A percentile compares a stretch with the other conserved stretches of the same genome.
Conservation (phyloP, 2,113 vertebrate species). For the Neogobius melanostomus region DNA sequence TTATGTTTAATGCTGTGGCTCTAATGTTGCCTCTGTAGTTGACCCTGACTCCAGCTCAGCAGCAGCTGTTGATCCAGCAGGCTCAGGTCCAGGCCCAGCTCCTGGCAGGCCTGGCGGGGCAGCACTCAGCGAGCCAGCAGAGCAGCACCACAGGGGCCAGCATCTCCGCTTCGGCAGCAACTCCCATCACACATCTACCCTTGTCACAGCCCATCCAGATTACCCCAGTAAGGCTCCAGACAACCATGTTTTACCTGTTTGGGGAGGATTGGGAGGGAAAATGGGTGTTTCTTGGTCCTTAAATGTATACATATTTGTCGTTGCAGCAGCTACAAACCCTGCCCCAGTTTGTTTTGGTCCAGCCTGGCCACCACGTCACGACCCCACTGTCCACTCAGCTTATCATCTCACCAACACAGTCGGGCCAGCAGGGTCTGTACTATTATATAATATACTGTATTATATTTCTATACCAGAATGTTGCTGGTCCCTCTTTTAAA, state of each 20-base stretch:
- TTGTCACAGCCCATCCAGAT: slow-evolving; percentile 98
- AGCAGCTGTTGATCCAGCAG: slow-evolving; percentile 96
- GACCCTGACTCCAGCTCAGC: slow-evolving; percentile 93
- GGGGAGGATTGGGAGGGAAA: too few relatives aligned
- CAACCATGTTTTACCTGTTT: background rate
- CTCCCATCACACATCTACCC: slow-evolving; percentile 96
- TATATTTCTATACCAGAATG: too few relatives aligned
- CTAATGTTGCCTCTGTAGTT: slow-evolving; percentile 73
- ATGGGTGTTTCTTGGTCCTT: background rate
- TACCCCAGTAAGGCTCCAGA: slow-evolving; percentile 79
- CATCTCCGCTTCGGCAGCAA: slow-evolving; percentile 98
- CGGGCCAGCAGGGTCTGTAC: slow-evolving; percentile 88
- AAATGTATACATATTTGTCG: slow-evolving; percentile 47
- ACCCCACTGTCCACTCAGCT: slow-evolving; percentile 92
- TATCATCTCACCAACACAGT: slow-evolving; percentile 97
- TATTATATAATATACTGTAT: too few relatives aligned
- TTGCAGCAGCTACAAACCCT: slow-evolving; percentile 93
- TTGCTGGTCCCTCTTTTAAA: too few relatives aligned
- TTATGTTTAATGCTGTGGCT: background rate
- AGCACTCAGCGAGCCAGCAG: slow-evolving; percentile 97
- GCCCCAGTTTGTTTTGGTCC: slow-evolving; percentile 97
- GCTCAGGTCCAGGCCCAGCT: slow-evolving; percentile 98
- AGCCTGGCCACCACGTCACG: slow-evolving; percentile 86
- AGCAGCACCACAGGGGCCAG: slow-evolving; percentile 92
- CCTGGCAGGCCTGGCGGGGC: slow-evolving; percentile 90